phyloP scores from a whole-genome alignment of 2,797 vertebrate species.

The Vespertilio murinus region DNA sequence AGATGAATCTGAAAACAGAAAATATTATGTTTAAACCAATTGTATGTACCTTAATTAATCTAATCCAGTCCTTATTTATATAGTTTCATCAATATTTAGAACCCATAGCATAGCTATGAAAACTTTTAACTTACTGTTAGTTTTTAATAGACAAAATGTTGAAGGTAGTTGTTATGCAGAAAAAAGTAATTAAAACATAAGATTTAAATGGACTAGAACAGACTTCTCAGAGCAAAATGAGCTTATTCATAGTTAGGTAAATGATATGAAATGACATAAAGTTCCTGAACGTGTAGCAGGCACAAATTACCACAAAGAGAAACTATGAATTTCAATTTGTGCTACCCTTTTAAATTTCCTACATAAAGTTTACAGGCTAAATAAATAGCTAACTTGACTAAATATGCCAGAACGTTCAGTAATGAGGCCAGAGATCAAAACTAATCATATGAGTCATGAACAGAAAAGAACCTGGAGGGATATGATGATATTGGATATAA shows the following conservation, averaged over 20 bases:
- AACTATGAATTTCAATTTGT: slow-evolving; percentile 58
- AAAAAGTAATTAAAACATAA: slow-evolving; percentile 69
- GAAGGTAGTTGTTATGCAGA: slow-evolving; percentile 8
- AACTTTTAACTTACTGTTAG: slow-evolving; percentile 26
- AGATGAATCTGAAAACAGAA: not conserved
- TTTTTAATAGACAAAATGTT: slow-evolving; percentile 55
- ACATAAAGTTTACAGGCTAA: slow-evolving; percentile 60
- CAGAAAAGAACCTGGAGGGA: not conserved
- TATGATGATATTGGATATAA: slow-evolving; percentile 3
- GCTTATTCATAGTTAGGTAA: slow-evolving; percentile 61
- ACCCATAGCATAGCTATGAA: slow-evolving; percentile 13
- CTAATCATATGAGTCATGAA: slow-evolving; percentile 59
- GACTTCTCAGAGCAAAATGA: slow-evolving; percentile 51
- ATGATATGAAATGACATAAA: slow-evolving; percentile 60
- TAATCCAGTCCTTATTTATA: not conserved
- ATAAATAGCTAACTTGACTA: slow-evolving; percentile 59
- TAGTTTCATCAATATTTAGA: not conserved
- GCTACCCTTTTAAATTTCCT: slow-evolving; percentile 52
- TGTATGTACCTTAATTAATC: not conserved
- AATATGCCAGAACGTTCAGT: slow-evolving; percentile 45
- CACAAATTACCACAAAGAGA: slow-evolving; percentile 53
- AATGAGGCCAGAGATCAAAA: slow-evolving; percentile 70
- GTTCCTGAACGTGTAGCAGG: slow-evolving; percentile 24
- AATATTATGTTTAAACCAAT: not conserved
- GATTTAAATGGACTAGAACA: slow-evolving; percentile 50